These are phyloP conservation scores for Fissipunctia ypsillon DNA, from an alignment of 2,888 invertebrate species.

Conservation along the genomic window DNA sequence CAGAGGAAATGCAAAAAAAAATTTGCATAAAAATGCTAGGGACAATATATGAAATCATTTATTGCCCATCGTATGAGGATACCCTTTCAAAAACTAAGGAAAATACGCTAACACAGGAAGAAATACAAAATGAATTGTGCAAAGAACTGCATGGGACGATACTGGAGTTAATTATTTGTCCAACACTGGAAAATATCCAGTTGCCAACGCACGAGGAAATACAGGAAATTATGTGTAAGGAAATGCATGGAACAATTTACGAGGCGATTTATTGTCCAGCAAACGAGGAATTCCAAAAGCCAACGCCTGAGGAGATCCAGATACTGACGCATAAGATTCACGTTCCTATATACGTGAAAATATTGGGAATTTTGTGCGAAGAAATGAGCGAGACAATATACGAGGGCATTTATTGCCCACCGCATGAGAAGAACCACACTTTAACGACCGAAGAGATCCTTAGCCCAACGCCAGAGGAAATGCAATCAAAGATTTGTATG, in stretches of 20 bases:
- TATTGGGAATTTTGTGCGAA: constrained; percentile 8
- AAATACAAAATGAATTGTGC: constrained; percentile 16
- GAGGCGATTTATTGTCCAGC: constrained; percentile 13
- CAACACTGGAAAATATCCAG: neutral
- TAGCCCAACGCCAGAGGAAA: constrained; percentile 6
- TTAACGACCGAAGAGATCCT: neutral
- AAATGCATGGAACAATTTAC: constrained; percentile 24
- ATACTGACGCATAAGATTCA: neutral
- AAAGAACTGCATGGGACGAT: constrained; percentile 19
- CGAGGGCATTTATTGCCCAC: constrained; percentile 12
- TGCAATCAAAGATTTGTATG: constrained; percentile 19
- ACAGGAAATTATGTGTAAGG: constrained; percentile 15
- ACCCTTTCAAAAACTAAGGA: neutral
- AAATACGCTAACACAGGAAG: neutral
- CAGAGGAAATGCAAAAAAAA: constrained; percentile 8
- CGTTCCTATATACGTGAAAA: constrained; percentile 9
- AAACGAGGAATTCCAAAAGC: neutral
- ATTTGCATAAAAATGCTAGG: constrained; percentile 16
- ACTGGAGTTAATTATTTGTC: constrained; percentile 23
- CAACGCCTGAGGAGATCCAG: neutral
- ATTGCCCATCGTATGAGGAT: neutral
- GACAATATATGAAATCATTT: constrained; percentile 9
- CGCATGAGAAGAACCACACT: neutral
- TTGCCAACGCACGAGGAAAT: constrained; percentile 8
- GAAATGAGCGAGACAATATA: constrained; percentile 6